Percentiles rank a stretch among this genome's conserved stretches.
These are phyloP conservation scores for Allygus modestus DNA, from an alignment of 2,888 invertebrate genomes.

Conservation along the genomic window DNA sequence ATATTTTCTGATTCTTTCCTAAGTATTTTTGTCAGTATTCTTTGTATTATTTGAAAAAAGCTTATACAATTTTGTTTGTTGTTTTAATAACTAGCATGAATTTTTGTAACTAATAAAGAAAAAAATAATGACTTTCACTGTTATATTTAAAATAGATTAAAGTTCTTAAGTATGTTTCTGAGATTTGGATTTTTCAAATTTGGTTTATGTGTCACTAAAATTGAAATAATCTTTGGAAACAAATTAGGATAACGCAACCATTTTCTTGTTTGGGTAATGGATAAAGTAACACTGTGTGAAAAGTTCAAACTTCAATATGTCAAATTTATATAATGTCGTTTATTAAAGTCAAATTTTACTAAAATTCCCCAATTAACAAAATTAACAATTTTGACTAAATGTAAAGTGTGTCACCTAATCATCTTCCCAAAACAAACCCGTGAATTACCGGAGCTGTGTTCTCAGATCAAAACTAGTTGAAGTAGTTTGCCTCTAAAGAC, in stretches of 20 bases:
- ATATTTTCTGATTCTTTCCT: constrained; percentile 37
- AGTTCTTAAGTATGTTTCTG: background rate
- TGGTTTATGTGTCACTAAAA: background rate
- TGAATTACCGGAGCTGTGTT: constrained; percentile 24
- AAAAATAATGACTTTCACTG: background rate
- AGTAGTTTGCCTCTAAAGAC: constrained; percentile 24
- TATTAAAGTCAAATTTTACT: background rate
- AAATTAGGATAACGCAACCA: too few species aligned
- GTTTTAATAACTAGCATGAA: constrained; percentile 43
- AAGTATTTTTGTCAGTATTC: constrained; percentile 62
- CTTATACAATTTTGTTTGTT: constrained; percentile 31
- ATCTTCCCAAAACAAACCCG: background rate
- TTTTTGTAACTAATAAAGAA: constrained; percentile 22
- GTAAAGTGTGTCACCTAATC: constrained; percentile 2
- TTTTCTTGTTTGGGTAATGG: too few species aligned
- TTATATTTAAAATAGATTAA: background rate
- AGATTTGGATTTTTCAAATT: background rate
- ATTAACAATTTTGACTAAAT: constrained; percentile 21
- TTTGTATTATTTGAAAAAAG: background rate
- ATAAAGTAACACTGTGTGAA: too few species aligned
- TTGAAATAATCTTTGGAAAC: background rate
- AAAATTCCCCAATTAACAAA: constrained; percentile 1
- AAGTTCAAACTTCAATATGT: too few species aligned
- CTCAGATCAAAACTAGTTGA: constrained; percentile 33
- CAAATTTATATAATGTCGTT: too few species aligned